Conservation (phyloP, 1,140 invertebrate species). For the Cyphomyrmex costatus region DNA sequence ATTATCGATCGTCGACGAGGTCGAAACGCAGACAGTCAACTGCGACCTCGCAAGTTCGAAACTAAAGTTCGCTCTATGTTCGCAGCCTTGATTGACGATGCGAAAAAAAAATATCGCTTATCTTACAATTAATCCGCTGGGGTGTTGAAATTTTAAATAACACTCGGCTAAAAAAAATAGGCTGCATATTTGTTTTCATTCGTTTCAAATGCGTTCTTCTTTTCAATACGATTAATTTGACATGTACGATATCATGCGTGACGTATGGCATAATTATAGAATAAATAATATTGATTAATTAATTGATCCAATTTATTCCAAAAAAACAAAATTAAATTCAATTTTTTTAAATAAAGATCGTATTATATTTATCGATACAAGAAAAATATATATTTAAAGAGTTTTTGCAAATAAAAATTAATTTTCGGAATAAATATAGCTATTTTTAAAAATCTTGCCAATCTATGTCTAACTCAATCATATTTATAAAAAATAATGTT, state of each 20-base stretch:
- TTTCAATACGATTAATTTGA: background rate
- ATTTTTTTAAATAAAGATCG: background rate
- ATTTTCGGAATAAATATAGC: background rate
- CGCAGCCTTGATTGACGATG: background rate
- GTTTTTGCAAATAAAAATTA: background rate
- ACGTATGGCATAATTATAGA: background rate
- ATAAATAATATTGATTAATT: background rate
- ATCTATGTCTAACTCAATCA: background rate
- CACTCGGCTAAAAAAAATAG: too few relatives aligned
- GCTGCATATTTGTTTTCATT: too few relatives aligned
- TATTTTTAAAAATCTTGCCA: background rate
- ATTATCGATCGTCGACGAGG: constrained; percentile 63
- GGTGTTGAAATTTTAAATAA: too few relatives aligned
- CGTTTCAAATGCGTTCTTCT: background rate
- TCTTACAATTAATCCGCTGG: too few relatives aligned
- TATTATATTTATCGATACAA: background rate
- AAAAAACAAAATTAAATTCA: background rate
- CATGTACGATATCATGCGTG: background rate
- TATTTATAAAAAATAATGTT: background rate
- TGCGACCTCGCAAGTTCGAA: constrained; percentile 50
- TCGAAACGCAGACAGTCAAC: constrained; percentile 42
- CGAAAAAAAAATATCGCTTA: background rate
- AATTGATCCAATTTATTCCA: background rate
- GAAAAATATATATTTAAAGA: background rate
- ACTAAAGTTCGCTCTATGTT: constrained; percentile 48